Conservation (phyloP, 1,140 invertebrate genomes). For the Cataglyphis hispanica region DNA sequence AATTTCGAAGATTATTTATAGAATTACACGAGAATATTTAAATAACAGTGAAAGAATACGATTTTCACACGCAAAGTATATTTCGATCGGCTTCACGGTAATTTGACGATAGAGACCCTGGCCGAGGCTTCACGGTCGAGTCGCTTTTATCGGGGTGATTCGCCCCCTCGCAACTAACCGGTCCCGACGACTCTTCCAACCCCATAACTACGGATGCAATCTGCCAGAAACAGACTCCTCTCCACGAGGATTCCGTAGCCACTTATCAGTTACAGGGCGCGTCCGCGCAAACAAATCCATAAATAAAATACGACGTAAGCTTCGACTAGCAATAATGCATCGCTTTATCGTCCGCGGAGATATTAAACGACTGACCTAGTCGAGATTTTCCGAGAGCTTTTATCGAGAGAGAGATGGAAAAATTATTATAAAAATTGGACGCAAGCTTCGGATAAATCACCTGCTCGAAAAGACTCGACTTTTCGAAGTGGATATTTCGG, state of each 20-base stretch:
- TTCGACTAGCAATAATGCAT: conserved; percentile 8
- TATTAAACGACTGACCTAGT: conserved; percentile 31
- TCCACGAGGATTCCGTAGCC: conserved; percentile 59
- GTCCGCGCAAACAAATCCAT: conserved; percentile 71
- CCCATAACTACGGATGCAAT: conserved; percentile 70
- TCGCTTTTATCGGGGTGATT: conserved; percentile 65
- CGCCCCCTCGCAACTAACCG: conserved; percentile 39
- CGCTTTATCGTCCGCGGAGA: background rate
- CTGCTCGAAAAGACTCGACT: background rate
- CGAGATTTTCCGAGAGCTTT: background rate
- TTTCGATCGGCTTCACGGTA: conserved; percentile 34
- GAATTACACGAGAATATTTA: background rate
- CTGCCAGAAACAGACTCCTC: conserved; percentile 71
- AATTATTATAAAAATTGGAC: background rate
- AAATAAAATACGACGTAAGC: conserved; percentile 67
- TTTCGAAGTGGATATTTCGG: conserved; percentile 17
- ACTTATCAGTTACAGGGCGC: conserved; percentile 65
- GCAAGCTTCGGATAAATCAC: background rate
- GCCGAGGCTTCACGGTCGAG: conserved; percentile 14
- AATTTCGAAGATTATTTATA: background rate
- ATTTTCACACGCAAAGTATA: background rate
- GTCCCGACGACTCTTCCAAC: conserved; percentile 29
- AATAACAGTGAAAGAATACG: background rate
- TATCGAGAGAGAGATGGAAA: no score
- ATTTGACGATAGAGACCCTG: conserved; percentile 56